Conservation (phyloP, 2,888 invertebrate species). For the Scaptomyza reducta region DNA sequence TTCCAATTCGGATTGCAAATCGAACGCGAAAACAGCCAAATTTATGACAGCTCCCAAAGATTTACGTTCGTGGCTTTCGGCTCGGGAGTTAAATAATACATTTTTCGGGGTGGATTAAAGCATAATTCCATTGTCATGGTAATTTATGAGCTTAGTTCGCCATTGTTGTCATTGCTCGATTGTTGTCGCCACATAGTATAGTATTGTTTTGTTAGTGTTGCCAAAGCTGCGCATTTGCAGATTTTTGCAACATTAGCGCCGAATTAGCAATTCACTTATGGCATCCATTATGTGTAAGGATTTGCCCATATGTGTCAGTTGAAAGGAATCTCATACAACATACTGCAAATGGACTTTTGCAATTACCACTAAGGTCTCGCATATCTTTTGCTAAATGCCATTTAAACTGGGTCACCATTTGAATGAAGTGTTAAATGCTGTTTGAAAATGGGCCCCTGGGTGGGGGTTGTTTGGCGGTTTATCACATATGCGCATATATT, state of each 20-base stretch:
- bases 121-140: conserved; percentile 77
- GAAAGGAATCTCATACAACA: too few species aligned
- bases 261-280: conserved; percentile 69
- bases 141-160: conserved; percentile 75
- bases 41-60: conserved; percentile 73
- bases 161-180: conserved; percentile 58
- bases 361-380: conserved; percentile 55
- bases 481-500: conserved; percentile 72
- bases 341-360: conserved; percentile 61
- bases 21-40: conserved; percentile 58
- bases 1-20: conserved; percentile 51
- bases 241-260: conserved; percentile 66
- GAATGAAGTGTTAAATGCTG: conserved; percentile 63
- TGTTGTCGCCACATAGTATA: background rate
- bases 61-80: conserved; percentile 57
- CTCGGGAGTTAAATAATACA: conserved; percentile 63
- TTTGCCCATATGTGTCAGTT: conserved; percentile 63
- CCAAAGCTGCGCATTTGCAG: conserved; percentile 16
- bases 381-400: conserved; percentile 32
- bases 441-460: conserved; percentile 23
- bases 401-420: conserved; percentile 68
- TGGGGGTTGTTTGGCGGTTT: conserved; percentile 21
- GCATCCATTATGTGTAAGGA: conserved; percentile 61
- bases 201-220: conserved; percentile 14
- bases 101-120: conserved; percentile 65